phyloP scores from a whole-genome alignment of 2,797 vertebrate species.

The Hybognathus amarus region DNA sequence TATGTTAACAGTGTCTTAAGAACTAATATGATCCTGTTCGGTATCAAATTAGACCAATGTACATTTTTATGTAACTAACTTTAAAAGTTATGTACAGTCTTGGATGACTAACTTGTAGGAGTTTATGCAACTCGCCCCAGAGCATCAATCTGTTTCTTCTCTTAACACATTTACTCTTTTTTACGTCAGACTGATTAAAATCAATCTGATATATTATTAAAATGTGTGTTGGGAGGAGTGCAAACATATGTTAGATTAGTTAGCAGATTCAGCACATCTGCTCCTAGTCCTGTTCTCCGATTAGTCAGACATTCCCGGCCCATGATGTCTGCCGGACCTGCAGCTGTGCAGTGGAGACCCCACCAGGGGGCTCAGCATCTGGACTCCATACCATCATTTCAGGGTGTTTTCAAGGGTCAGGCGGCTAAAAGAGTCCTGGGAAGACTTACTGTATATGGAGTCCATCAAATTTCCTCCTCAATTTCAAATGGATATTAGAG shows the following conservation, averaged over 20 bases:
- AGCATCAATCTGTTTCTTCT: neutral
- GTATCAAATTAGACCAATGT: no score
- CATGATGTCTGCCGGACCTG: constrained; percentile 56
- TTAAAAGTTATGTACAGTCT: no score
- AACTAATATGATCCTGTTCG: no score
- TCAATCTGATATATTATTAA: neutral
- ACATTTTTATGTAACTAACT: no score
- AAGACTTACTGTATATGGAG: constrained; percentile 58
- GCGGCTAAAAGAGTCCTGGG: constrained; percentile 59
- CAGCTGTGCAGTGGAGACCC: constrained; percentile 65
- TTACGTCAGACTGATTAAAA: neutral
- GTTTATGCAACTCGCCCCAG: neutral
- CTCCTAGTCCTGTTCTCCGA: constrained; percentile 60
- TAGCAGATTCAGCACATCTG: constrained; percentile 47
- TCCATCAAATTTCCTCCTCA: constrained; percentile 43
- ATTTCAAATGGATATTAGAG: constrained; percentile 24
- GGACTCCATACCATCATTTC: constrained; percentile 53
- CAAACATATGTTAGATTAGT: constrained; percentile 40
- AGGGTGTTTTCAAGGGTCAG: constrained; percentile 59
- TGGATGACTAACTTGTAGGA: no score
- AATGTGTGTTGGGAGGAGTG: constrained; percentile 1
- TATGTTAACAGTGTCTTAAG: no score
- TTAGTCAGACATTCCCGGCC: constrained; percentile 67
- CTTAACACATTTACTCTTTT: neutral
- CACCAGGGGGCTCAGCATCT: constrained; percentile 62